Conservation (phyloP, 2,888 invertebrate species). For the Bellardia bayeri region DNA sequence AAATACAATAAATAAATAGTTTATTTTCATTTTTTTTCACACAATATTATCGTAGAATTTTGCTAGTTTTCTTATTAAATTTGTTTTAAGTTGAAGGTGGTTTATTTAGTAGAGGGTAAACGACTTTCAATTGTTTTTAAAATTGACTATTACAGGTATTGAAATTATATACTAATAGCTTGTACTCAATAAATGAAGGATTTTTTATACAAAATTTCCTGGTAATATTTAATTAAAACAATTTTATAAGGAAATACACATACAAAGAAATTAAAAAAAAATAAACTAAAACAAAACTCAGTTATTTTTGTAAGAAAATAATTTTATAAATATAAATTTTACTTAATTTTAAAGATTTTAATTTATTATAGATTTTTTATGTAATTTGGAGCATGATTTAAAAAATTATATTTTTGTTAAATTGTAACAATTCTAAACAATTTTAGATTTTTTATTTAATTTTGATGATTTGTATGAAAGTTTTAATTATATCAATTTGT, state of each 20-base stretch:
- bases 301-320: too few species aligned
- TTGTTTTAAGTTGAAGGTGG: slow-evolving; percentile 58
- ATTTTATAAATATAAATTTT: too few species aligned
- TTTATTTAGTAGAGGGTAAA: slow-evolving; percentile 60
- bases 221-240: not conserved
- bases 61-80: slow-evolving; percentile 9
- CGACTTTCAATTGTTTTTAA: slow-evolving; percentile 50
- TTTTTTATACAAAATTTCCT: slow-evolving; percentile 48
- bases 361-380: too few species aligned
- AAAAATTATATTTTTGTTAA: too few species aligned
- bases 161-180: not conserved
- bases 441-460: too few species aligned
- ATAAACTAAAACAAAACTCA: not conserved
- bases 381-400: too few species aligned
- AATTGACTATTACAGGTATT: not conserved
- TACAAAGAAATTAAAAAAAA: not conserved
- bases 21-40: not conserved
- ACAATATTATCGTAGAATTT: not conserved
- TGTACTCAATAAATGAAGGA: slow-evolving; percentile 28
- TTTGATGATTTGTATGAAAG: too few species aligned
- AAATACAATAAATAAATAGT: not conserved
- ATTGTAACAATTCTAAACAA: too few species aligned
- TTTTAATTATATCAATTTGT: too few species aligned
- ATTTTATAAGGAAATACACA: not conserved
- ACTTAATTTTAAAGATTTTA: too few species aligned